Percentiles rank a stretch among this genome's conserved stretches.
Evolutionary conservation across 1,140 invertebrate genomes (phyloP).

Genomic region (Melitaea cinxia): DNA sequence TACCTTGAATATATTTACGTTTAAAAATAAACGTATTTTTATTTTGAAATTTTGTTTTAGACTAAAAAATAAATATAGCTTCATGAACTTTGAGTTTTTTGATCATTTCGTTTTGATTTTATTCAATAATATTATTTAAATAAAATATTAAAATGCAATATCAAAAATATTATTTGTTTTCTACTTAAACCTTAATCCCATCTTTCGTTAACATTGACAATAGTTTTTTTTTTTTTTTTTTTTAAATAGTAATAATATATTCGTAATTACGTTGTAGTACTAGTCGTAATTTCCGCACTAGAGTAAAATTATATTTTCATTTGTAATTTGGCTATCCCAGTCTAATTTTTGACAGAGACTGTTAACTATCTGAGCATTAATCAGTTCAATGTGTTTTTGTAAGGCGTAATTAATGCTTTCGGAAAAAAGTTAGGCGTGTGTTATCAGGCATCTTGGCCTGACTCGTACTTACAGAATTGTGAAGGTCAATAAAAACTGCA

Average conservation of each 20-base stretch:
- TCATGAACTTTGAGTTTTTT: too few relatives aligned
- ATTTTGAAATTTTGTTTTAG: background rate
- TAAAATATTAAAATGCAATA: too few relatives aligned
- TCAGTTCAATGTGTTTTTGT: slow-evolving; percentile 73
- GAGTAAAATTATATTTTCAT: background rate
- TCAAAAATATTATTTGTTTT: too few relatives aligned
- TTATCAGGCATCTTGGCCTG: slow-evolving; percentile 61
- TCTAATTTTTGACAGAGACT: slow-evolving; percentile 49
- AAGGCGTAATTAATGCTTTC: slow-evolving; percentile 69
- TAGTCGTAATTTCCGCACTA: background rate
- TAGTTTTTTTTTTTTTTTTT: too few relatives aligned
- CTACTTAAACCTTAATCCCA: too few relatives aligned
- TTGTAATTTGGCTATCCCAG: slow-evolving; percentile 18
- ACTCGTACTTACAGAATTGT: slow-evolving; percentile 37
- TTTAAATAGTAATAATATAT: too few relatives aligned
- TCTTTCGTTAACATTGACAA: too few relatives aligned
- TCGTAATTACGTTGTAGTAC: too few relatives aligned
- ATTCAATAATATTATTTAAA: too few relatives aligned
- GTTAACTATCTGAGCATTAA: slow-evolving; percentile 68
- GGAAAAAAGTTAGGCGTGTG: slow-evolving; percentile 61
- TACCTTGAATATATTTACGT: background rate
- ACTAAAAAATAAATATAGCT: too few relatives aligned
- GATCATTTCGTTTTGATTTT: too few relatives aligned
- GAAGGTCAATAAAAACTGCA: slow-evolving; percentile 3
- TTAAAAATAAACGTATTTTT: background rate